Evolutionary conservation across 2,888 invertebrate species (phyloP).

Genomic region (Drosophila villosipedis): DNA sequence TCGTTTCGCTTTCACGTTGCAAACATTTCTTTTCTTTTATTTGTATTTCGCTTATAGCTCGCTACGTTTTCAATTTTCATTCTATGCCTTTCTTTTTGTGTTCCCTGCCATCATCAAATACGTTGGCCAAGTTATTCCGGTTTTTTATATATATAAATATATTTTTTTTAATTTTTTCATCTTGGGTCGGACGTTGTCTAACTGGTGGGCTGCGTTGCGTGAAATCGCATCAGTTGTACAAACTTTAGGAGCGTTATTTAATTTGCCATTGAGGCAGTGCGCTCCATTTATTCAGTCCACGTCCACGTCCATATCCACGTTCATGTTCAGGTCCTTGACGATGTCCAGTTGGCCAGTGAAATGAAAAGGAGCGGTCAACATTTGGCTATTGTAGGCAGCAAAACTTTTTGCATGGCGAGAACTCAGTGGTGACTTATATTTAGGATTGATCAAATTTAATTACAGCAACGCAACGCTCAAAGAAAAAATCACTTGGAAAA

Average conservation of each 20-base stretch:
- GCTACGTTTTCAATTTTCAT: slow-evolving; percentile 64
- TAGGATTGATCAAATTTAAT: slow-evolving; percentile 70
- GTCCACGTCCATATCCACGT: slow-evolving; percentile 32
- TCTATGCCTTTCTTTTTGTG: slow-evolving; percentile 33
- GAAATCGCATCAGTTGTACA: slow-evolving; percentile 79
- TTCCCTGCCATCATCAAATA: slow-evolving; percentile 11
- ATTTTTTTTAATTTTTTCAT: slow-evolving; percentile 27
- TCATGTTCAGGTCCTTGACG: slow-evolving; percentile 32
- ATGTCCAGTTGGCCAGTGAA: slow-evolving; percentile 25
- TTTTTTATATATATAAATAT: slow-evolving; percentile 7
- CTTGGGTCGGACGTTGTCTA: slow-evolving; percentile 38
- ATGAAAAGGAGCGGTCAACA: slow-evolving; percentile 40
- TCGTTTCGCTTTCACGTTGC: slow-evolving; percentile 43
- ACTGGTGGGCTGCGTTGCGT: slow-evolving; percentile 72
- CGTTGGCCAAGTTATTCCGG: slow-evolving; percentile 31
- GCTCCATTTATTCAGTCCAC: slow-evolving; percentile 73
- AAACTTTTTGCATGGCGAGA: slow-evolving; percentile 46
- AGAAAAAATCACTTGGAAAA: slow-evolving; percentile 51
- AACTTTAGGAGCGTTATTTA: slow-evolving; percentile 81
- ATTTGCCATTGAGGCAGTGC: slow-evolving; percentile 78
- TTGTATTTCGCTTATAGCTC: slow-evolving; percentile 54
- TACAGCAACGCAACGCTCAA: slow-evolving; percentile 44
- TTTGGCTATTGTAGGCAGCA: slow-evolving; percentile 28
- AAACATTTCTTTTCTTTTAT: slow-evolving; percentile 43
- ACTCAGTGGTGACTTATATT: slow-evolving; percentile 41